Evolutionary conservation across 2,888 invertebrate genomes (phyloP).

Genomic region (Agrotis puta): DNA sequence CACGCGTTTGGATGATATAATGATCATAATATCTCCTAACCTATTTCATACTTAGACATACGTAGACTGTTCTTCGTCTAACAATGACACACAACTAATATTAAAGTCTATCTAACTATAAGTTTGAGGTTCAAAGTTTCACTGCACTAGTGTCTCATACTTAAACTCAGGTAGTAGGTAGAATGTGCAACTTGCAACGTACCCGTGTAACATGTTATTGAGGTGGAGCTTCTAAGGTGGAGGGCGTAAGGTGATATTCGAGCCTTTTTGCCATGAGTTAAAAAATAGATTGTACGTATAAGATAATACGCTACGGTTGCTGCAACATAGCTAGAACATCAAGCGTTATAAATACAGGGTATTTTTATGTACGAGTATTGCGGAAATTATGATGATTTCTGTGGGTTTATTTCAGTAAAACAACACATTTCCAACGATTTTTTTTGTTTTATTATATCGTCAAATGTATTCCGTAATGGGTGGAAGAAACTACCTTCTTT

Average conservation of each 20-base stretch:
- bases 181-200: conserved; percentile 32
- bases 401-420: too few species aligned
- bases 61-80: background rate
- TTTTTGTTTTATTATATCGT: too few species aligned
- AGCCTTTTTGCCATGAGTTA: background rate
- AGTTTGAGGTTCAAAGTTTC: conserved; percentile 38
- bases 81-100: conserved; percentile 50
- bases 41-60: background rate
- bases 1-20: too few species aligned
- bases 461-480: too few species aligned
- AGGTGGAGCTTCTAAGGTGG: background rate
- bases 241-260: background rate
- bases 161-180: conserved; percentile 34
- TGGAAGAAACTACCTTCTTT: too few species aligned
- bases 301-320: too few species aligned
- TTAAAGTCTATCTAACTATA: conserved; percentile 36
- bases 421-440: too few species aligned
- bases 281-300: too few species aligned
- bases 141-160: conserved; percentile 16
- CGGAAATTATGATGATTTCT: too few species aligned
- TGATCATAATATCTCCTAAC: background rate
- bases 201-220: conserved; percentile 13
- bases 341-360: too few species aligned
- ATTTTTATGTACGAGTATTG: too few species aligned
- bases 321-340: too few species aligned